Conservation (phyloP, 53 echinoderm and acorn worm species). For the Mesocentrotus franciscanus region DNA sequence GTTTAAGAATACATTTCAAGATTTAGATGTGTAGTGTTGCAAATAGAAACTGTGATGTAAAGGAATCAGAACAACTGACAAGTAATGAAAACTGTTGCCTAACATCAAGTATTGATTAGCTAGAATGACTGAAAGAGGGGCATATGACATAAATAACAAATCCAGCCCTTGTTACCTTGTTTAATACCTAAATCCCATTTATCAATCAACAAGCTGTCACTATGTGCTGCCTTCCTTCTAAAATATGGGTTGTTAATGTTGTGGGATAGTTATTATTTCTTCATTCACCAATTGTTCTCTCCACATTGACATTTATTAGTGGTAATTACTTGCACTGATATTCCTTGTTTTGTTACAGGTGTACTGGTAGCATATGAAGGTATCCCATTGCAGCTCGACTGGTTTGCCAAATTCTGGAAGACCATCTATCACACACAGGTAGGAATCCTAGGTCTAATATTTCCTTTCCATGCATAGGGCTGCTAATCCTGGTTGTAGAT, state of each 20-base stretch:
- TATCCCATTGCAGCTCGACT: conserved; percentile 87
- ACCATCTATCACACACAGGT: conserved; percentile 90
- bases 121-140: no score
- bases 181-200: no score
- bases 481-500: not conserved
- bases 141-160: no score
- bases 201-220: no score
- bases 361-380: conserved; percentile 89
- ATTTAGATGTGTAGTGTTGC: not conserved
- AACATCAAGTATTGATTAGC: not conserved
- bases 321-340: not conserved
- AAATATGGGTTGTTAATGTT: no score
- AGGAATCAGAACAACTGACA: not conserved
- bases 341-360: conserved; percentile 71
- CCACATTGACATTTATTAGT: no score
- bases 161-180: no score
- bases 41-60: not conserved
- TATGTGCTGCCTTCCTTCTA: no score
- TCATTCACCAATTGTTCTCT: no score
- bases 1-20: no score
- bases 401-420: conserved; percentile 94
- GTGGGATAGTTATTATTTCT: no score
- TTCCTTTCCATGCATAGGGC: not conserved
- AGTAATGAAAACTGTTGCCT: not conserved
- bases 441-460: not conserved